Percentiles rank a stretch among this genome's conserved stretches.
These are phyloP conservation scores for Hystrix cristata DNA, from an alignment of 2,113 vertebrate genomes.

Conservation along the genomic window DNA sequence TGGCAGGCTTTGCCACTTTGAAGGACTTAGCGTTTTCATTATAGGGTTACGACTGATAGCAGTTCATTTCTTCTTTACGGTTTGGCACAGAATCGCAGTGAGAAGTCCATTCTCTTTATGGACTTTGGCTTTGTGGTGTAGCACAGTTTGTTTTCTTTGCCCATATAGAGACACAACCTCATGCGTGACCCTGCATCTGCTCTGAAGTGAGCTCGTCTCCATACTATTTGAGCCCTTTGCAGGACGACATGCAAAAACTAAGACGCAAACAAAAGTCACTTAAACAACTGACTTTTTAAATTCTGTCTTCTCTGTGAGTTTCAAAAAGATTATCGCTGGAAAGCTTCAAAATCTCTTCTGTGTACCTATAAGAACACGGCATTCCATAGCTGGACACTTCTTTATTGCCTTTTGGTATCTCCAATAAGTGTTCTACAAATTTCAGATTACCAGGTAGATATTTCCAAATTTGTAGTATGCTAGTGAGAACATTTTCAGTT, in stretches of 20 bases:
- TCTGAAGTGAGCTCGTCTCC: not conserved
- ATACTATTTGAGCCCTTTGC: not conserved
- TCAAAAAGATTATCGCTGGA: not conserved
- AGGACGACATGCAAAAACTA: not conserved
- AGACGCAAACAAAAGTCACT: not conserved
- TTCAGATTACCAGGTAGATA: not conserved
- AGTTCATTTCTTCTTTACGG: not conserved
- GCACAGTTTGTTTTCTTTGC: not conserved
- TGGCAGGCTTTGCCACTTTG: not conserved
- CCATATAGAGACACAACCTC: not conserved
- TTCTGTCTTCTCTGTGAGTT: not conserved
- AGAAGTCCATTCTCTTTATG: not conserved
- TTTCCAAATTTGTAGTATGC: not conserved
- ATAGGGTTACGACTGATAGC: not conserved
- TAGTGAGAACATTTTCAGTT: not conserved
- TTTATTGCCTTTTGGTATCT: not conserved
- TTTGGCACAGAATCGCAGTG: not conserved
- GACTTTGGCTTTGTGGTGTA: not conserved
- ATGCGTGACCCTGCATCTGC: not conserved
- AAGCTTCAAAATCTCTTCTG: not conserved
- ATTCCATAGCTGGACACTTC: not conserved
- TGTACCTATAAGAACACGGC: not conserved
- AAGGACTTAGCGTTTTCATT: not conserved
- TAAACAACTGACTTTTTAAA: not conserved
- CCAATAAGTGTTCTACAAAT: not conserved